Evolutionary conservation across 2,797 vertebrate species (phyloP), one percentile per base, ranked within the genome.

Genomic region (Vipera ursinii): DNA sequence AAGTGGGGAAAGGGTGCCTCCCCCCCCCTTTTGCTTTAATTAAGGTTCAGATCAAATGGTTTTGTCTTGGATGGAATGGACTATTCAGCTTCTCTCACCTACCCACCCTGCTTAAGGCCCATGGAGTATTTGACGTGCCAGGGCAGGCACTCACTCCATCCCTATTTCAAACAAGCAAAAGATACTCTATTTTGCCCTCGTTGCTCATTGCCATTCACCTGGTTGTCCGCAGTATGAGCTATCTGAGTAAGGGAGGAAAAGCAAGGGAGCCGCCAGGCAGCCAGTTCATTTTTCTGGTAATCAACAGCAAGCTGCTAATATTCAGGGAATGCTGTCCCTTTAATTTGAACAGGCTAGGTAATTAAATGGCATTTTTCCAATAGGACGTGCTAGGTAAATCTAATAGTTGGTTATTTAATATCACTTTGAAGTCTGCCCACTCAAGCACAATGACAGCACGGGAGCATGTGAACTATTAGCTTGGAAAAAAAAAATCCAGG

Each of bases 341-440:
- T 99, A 99, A 99, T 99, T 99, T 99, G 99, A 99, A 99, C 99
- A 98, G 99, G 98, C 98, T 98, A 99, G 99, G 99, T 99, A 99
- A 99, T 99, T 99, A 99, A 99, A 99, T 99, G 98, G 99, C 99
- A 99, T 98, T 99, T 99, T 99, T 99, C 99, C 99, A 99, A 99
- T 99, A 99, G 98, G 98, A 99, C 97, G 98, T 99, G 99, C 98
- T 98, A 99, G 99, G 98, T 99, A 99, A 99, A 99, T 99, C 98
- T 99, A 99, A 99, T 99, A 99, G 98, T 99, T 99, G 98, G 98
- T 99, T 99, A 99, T 99, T 99, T 99, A 99, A 99, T 99, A 99
- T 99, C 98, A 99, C 99, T 99, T 99, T 99, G 98, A 99, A 99
- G 99, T 98, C 98, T 98, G 98, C 98, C 98, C 98, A 99, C 99